Base-by-base conservation (phyloP, 2,113 vertebrate genomes). In the Semicossyphus pulcher region DNA sequence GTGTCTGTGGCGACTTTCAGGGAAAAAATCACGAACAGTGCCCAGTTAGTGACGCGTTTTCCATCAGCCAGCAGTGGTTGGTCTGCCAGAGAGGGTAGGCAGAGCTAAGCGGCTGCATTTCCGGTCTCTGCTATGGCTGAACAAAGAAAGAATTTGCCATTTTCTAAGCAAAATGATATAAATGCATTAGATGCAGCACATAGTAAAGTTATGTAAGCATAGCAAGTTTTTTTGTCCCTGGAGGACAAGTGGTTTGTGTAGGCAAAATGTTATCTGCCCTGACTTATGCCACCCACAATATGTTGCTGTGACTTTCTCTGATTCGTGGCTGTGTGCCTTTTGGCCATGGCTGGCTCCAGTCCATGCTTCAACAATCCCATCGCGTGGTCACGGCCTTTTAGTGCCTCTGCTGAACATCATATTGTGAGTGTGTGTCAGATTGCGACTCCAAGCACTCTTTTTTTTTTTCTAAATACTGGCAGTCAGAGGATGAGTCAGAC, bases 401-500 rank as follows among this genome's bases (percentile, higher is more conserved):
- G 25, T 68, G 58, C 49, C 60, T 59, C 52, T 60, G 34, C 59
- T 15, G 1, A 42, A 48, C 54, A 45, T 26, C 16, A 36, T 21
- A 26, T 42, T 15, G 3, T 70, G 21, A 42, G 37, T 44, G 32
- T 51, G 63, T 21, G 52, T 44, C 52, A 63, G 31, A 48, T 28
- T 4, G 54, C 4, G 45, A 57, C 56, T 59, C 52, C 3, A 25
- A 70, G 57, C 51, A 8, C 18, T 44, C 66, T 47, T 21, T 10
- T 21, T 71, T 37, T 47, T 21, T 71, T 37, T 47, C 62, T 28
- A 68, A 78, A 68, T 58, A 31, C 51, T 49, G 21, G 28, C 34
- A 56, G 63, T 71, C 39, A n/a, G 71, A 44, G 44, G 54, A 65
- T 72, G 78, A 86, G 72, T 80, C 81, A 83, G 84, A 62, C 68